Percentiles rank a stretch among this genome's conserved stretches.
phyloP scores from a whole-genome alignment of 2,888 invertebrate species.

The Meiosimyza decipiens region DNA sequence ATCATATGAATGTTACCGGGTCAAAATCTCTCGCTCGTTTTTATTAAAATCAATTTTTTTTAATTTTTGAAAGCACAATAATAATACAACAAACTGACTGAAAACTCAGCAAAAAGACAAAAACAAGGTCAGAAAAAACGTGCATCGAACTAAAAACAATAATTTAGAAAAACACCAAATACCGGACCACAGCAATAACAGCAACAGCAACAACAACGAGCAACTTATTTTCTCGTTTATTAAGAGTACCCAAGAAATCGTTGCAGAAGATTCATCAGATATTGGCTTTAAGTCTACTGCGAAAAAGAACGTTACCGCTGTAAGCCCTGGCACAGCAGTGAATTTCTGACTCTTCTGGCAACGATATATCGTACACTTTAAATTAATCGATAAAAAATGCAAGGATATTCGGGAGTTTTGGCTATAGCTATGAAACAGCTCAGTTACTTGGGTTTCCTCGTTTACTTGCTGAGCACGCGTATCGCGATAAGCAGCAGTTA shows the following conservation, averaged over 20 bases:
- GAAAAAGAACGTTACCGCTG: too few species aligned
- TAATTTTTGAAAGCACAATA: background rate
- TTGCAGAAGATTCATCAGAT: conserved; percentile 7
- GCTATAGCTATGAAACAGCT: background rate
- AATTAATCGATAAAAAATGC: conserved; percentile 18
- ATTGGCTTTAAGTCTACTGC: conserved; percentile 12
- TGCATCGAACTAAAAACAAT: conserved; percentile 35
- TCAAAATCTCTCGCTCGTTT: conserved; percentile 39
- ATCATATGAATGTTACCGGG: conserved; percentile 39
- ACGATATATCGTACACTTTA: conserved; percentile 9
- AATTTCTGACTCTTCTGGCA: background rate
- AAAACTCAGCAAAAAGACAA: background rate
- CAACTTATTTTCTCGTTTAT: too few species aligned
- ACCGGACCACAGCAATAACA: conserved; percentile 2
- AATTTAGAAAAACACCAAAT: conserved; percentile 36
- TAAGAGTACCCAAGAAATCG: background rate
- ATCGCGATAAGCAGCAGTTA: conserved; percentile 20
- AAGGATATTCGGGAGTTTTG: background rate
- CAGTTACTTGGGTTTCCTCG: background rate
- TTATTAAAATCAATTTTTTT: too few species aligned
- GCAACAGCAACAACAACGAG: conserved; percentile 11
- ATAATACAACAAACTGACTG: background rate
- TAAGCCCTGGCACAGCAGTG: background rate
- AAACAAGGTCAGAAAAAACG: conserved; percentile 17
- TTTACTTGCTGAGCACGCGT: conserved; percentile 16